Evolutionary conservation across 2,888 invertebrate genomes (phyloP).

Genomic region (Noctua janthina): DNA sequence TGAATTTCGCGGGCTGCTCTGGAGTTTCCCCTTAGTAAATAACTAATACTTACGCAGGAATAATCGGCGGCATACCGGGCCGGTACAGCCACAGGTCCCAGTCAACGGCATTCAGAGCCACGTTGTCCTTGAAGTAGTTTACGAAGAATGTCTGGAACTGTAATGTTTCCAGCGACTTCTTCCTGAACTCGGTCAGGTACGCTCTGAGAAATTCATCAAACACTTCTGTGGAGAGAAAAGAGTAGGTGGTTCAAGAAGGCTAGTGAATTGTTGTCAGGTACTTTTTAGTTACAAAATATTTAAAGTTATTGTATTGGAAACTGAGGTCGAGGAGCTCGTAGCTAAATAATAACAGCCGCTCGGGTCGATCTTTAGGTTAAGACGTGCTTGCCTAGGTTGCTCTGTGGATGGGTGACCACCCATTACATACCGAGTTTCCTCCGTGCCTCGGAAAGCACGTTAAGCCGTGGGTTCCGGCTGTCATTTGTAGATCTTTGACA

Average conservation of each 20-base stretch:
- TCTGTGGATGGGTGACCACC: no score
- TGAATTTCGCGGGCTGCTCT: neutral
- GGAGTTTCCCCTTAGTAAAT: neutral
- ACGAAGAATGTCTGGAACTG: constrained; percentile 94
- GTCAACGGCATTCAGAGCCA: constrained; percentile 92
- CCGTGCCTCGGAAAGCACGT: no score
- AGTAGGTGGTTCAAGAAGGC: neutral
- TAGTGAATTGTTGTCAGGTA: neutral
- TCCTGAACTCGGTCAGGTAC: constrained; percentile 95
- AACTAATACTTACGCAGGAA: constrained; percentile 92
- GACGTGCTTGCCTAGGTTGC: no score
- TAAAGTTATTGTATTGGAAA: neutral
- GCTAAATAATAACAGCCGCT: no score
- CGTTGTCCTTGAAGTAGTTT: constrained; percentile 92
- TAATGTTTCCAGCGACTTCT: constrained; percentile 95
- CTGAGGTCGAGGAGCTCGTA: neutral
- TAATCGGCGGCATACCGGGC: constrained; percentile 97
- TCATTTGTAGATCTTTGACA: no score
- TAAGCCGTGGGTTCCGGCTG: no score
- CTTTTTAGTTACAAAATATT: neutral
- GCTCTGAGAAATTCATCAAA: constrained; percentile 96
- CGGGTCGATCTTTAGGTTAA: no score
- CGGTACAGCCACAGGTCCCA: constrained; percentile 96
- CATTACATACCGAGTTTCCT: no score
- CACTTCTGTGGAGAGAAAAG: constrained; percentile 72